Percentiles rank a stretch among this genome's conserved stretches.
Conservation (phyloP, 2,888 invertebrate genomes). For the Cheilosia urbana region DNA sequence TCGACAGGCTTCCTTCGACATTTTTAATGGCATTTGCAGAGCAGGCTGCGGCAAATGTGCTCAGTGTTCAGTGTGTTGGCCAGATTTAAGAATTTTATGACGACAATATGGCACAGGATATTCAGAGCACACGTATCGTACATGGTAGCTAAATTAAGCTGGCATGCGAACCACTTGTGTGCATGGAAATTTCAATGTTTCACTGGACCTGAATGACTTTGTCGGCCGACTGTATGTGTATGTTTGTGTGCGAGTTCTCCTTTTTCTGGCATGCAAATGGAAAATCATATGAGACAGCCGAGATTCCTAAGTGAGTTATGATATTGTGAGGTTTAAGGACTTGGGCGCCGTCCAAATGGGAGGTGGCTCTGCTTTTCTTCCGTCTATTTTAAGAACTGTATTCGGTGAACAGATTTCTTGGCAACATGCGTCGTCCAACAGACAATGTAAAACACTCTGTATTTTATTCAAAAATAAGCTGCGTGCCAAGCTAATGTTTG, state of each 20-base stretch:
- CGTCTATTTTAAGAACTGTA: not conserved
- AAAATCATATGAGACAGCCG: conserved; percentile 60
- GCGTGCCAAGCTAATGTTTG: not conserved
- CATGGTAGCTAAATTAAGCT: conserved; percentile 36
- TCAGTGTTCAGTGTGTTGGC: conserved; percentile 1
- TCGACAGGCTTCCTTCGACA: conserved; percentile 24
- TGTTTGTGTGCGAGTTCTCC: not conserved
- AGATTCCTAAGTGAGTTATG: conserved; percentile 62
- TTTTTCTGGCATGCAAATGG: conserved; percentile 68
- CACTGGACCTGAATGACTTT: conserved; percentile 8
- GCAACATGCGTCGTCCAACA: conserved; percentile 29
- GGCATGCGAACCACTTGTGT: conserved; percentile 39
- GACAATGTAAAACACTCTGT: conserved; percentile 18
- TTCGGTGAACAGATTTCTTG: conserved; percentile 38
- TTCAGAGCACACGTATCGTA: not conserved
- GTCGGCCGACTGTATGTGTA: not conserved
- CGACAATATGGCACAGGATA: conserved; percentile 24
- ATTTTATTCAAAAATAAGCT: not conserved
- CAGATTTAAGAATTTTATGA: conserved; percentile 56
- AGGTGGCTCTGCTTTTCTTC: not conserved
- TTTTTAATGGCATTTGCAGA: conserved; percentile 38
- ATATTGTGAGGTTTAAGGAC: conserved; percentile 57
- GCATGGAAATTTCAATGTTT: conserved; percentile 3
- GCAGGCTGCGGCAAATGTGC: not conserved
- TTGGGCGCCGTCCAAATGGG: conserved; percentile 51